Base-by-base conservation (phyloP, 2,113 vertebrate genomes). In the Istiophorus platypterus region DNA sequence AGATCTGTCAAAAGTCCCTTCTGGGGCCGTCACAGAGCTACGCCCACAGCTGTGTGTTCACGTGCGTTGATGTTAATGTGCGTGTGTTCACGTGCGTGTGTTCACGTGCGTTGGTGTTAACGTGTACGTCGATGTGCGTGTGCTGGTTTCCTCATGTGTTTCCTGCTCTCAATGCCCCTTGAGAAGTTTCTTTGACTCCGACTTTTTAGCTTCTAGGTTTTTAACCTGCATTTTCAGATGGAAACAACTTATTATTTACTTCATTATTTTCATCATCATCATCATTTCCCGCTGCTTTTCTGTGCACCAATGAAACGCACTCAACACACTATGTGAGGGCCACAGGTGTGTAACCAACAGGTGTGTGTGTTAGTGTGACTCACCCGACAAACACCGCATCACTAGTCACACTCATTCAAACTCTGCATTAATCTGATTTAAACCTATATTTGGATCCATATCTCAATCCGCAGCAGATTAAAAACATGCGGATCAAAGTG, bases 1-100 rank as follows among this genome's bases (percentile, higher is more conserved):
- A 76, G 54, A 81, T 78, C 69, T 72, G 61, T 72, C 65, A 72
- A 3, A 63, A 49, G 24, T 68, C 29, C 76, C 69, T 34, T 26
- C 5, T 26, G 62, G 62, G 47, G 31, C 41, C 14, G 41, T 2
- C 45, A 20, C 34, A 41, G 9, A 7, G 27, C 26, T 3, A 37
- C 13, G 4, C 49, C 2, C 26, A 27, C n/a, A 6, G 34, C 51
- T 31, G 4, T 37, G 63, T 54, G 51, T 14, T 14, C 8, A 20
- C 27, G 56, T 49, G 41, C 20, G 24, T 31, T 29, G 41, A 14
- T 12, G 26, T 42, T 31, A 59, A 27, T n/a, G 34, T 1, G 1
- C 67, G 54, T 61, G 41, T n/a, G 6, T n/a, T n/a, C n/a, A n/a
- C n/a, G 45, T 47, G 68, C 27, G 45, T 72, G 63, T 54, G 51